These are phyloP conservation scores for Nemotelus nigrinus DNA, from an alignment of 2,888 invertebrate genomes.

Conservation along the genomic window DNA sequence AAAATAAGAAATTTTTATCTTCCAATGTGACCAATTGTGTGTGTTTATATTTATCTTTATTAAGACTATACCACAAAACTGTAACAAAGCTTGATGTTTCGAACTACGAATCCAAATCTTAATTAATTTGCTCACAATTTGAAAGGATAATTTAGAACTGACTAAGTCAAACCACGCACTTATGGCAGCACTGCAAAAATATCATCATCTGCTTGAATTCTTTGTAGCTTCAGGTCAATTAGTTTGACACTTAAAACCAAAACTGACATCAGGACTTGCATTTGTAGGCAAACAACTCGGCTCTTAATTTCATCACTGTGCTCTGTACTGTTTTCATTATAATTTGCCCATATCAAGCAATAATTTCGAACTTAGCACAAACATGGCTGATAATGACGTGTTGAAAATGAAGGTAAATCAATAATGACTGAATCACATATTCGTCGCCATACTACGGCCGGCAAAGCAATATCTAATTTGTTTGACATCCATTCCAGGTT, in stretches of 20 bases:
- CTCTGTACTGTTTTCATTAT: too few relatives aligned
- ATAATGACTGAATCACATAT: neutral
- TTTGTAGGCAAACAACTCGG: slow-evolving; percentile 20
- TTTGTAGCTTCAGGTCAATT: neutral
- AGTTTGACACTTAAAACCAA: slow-evolving; percentile 14
- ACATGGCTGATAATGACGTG: slow-evolving; percentile 63
- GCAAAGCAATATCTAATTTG: neutral
- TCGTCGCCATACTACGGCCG: neutral
- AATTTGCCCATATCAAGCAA: neutral
- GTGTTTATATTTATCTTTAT: too few relatives aligned
- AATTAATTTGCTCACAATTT: too few relatives aligned
- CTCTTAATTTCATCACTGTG: neutral
- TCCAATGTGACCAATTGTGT: too few relatives aligned
- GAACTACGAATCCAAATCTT: too few relatives aligned
- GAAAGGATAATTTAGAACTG: neutral
- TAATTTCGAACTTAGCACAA: slow-evolving; percentile 13
- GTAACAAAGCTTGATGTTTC: too few relatives aligned
- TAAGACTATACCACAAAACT: too few relatives aligned
- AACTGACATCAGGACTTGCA: slow-evolving; percentile 17
- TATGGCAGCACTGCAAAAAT: neutral
- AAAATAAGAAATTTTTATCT: too few relatives aligned
- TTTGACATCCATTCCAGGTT: slow-evolving; percentile 68
- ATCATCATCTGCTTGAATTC: neutral
- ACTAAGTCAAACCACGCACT: neutral
- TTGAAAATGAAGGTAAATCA: slow-evolving; percentile 62